phyloP scores from a whole-genome alignment of 1,140 invertebrate species.

The Danaus melanippus region DNA sequence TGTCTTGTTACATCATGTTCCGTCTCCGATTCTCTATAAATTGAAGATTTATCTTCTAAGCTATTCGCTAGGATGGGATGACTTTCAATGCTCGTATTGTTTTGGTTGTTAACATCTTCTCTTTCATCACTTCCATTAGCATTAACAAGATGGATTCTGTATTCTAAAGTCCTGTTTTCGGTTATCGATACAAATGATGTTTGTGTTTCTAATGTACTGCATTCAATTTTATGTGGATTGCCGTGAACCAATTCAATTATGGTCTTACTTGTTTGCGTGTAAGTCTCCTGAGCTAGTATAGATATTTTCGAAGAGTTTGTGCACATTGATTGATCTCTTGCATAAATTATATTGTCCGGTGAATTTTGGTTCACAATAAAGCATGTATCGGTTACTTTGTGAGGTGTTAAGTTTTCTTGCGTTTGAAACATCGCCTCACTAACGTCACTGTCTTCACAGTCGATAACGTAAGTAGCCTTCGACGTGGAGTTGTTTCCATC shows the following conservation, averaged over 20 bases:
- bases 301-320: constrained; percentile 24
- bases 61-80: constrained; percentile 16
- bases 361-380: constrained; percentile 4
- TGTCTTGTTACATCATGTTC: constrained; percentile 22
- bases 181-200: constrained; percentile 51
- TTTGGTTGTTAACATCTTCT: no score
- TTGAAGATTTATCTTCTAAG: constrained; percentile 37
- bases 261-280: constrained; percentile 62
- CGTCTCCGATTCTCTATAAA: constrained; percentile 23
- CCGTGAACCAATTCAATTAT: constrained; percentile 52
- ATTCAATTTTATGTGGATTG: constrained; percentile 15
- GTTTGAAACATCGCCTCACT: constrained; percentile 34
- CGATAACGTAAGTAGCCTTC: constrained; percentile 57
- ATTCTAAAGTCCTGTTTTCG: constrained; percentile 43
- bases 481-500: constrained; percentile 52
- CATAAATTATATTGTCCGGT: constrained; percentile 6
- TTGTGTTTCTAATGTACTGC: constrained; percentile 47
- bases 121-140: constrained; percentile 1
- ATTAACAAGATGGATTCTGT: constrained; percentile 26
- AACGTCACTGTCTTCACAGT: constrained; percentile 48
- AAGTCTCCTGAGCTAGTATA: constrained; percentile 44
- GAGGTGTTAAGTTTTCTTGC: constrained; percentile 19
- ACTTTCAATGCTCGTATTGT: no score
- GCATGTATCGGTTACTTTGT: constrained; percentile 25
- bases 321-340: constrained; percentile 12